These are phyloP conservation scores for Zaprionus lachaisei DNA, from an alignment of 1,140 invertebrate species.

Conservation along the genomic window DNA sequence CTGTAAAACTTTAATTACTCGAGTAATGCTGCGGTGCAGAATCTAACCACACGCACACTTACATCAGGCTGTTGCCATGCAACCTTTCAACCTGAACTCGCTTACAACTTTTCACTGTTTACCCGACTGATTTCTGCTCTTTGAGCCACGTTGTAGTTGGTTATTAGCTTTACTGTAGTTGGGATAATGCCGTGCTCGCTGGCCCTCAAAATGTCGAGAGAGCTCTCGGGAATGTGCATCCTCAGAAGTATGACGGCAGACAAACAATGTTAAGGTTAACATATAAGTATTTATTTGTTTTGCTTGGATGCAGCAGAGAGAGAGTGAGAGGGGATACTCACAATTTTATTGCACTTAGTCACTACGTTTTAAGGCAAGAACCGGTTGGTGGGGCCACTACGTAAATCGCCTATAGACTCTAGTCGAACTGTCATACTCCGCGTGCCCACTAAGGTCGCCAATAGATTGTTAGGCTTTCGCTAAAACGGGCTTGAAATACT, in stretches of 20 bases:
- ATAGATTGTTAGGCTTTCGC: slow-evolving; percentile 15
- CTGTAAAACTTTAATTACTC: slow-evolving; percentile 30
- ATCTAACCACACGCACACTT: not conserved
- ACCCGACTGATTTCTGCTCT: slow-evolving; percentile 37
- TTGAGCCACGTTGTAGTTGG: slow-evolving; percentile 49
- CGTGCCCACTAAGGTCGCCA: slow-evolving; percentile 42
- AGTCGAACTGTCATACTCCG: slow-evolving; percentile 46
- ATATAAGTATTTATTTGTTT: not conserved
- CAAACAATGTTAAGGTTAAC: slow-evolving; percentile 41
- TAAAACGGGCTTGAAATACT: not conserved
- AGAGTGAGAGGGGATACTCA: not conserved
- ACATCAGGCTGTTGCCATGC: slow-evolving; percentile 7
- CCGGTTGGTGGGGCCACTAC: slow-evolving; percentile 51
- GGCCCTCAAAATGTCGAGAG: slow-evolving; percentile 23
- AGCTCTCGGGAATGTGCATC: slow-evolving; percentile 59
- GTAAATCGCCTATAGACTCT: slow-evolving; percentile 38
- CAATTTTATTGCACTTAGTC: slow-evolving; percentile 50
- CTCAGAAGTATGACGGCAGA: slow-evolving; percentile 25
- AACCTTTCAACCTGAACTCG: slow-evolving; percentile 32
- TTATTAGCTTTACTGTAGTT: slow-evolving; percentile 40
- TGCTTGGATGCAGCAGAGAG: not conserved
- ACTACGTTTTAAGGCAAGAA: slow-evolving; percentile 48
- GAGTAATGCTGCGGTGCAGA: slow-evolving; percentile 11
- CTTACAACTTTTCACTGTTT: slow-evolving; percentile 13
- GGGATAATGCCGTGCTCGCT: slow-evolving; percentile 45